Percentiles rank a stretch among this genome's conserved stretches.
phyloP scores from a whole-genome alignment of 2,888 invertebrate species.

The Thumatha senex region DNA sequence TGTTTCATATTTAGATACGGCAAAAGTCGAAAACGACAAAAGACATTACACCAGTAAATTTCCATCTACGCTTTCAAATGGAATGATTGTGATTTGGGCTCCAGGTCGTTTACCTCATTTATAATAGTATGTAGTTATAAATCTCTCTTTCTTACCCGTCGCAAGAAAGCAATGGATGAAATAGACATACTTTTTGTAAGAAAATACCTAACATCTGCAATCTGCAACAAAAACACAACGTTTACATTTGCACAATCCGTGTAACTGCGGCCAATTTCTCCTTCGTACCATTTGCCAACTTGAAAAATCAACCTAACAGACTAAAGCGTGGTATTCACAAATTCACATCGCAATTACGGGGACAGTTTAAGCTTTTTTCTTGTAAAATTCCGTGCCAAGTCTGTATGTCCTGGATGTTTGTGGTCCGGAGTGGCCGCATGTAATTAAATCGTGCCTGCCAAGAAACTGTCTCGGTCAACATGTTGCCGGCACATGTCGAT shows the following conservation, averaged over 20 bases:
- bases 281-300: slow-evolving; percentile 11
- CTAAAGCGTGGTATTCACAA: slow-evolving; percentile 38
- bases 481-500: slow-evolving; percentile 33
- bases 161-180: too few species aligned
- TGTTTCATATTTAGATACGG: too few species aligned
- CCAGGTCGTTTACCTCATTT: too few species aligned
- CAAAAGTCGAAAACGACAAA: too few species aligned
- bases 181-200: too few species aligned
- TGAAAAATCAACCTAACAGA: slow-evolving; percentile 16
- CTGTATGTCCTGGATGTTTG: slow-evolving; percentile 39
- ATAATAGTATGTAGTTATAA: too few species aligned
- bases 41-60: too few species aligned
- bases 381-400: slow-evolving; percentile 34
- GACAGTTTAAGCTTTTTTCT: slow-evolving; percentile 36
- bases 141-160: too few species aligned
- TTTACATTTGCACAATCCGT: slow-evolving; percentile 9
- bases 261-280: slow-evolving; percentile 16
- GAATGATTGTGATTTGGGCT: too few species aligned
- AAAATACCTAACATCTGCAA: too few species aligned
- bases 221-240: slow-evolving; percentile 7
- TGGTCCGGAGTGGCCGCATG: slow-evolving; percentile 39
- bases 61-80: too few species aligned
- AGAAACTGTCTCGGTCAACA: slow-evolving; percentile 40
- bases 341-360: slow-evolving; percentile 46
- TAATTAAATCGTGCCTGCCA: slow-evolving; percentile 45